Conservation (phyloP, 2,797 vertebrate genomes). For the Takifugu rubripes region DNA sequence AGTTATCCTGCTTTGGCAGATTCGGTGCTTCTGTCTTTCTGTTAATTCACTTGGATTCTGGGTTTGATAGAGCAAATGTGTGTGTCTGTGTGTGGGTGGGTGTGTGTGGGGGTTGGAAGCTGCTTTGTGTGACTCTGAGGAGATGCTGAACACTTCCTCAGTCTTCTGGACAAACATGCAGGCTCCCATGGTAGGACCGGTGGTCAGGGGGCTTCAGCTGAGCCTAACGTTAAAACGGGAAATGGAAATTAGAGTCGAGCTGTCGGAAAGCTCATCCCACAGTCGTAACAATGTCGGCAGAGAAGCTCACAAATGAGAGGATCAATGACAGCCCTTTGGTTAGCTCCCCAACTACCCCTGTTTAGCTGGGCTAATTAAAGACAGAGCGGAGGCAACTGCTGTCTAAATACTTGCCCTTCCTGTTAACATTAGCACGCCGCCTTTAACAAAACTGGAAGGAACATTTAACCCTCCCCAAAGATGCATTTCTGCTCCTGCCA, state of each 20-base stretch:
- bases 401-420: constrained; percentile 15
- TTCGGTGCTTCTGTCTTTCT: constrained; percentile 30
- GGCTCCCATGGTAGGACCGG: too few species aligned
- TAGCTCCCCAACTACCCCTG: constrained; percentile 12
- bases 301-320: not conserved
- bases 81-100: constrained; percentile 2
- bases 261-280: not conserved
- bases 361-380: constrained; percentile 11
- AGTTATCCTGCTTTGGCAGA: constrained; percentile 42
- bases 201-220: too few species aligned
- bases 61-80: constrained; percentile 39
- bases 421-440: not conserved
- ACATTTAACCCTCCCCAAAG: too few species aligned
- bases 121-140: constrained; percentile 20
- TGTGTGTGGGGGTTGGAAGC: constrained; percentile 1
- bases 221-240: not conserved
- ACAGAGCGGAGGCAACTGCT: constrained; percentile 17
- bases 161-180: too few species aligned
- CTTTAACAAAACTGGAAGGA: not conserved
- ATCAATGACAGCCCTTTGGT: constrained; percentile 11
- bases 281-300: not conserved
- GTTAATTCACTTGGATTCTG: constrained; percentile 54
- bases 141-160: too few species aligned
- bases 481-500: too few species aligned
- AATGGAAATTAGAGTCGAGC: not conserved